A percentile compares a stretch with the other conserved stretches of the same genome.
Conservation (phyloP, 2,888 invertebrate genomes). For the Baccha elongata region DNA sequence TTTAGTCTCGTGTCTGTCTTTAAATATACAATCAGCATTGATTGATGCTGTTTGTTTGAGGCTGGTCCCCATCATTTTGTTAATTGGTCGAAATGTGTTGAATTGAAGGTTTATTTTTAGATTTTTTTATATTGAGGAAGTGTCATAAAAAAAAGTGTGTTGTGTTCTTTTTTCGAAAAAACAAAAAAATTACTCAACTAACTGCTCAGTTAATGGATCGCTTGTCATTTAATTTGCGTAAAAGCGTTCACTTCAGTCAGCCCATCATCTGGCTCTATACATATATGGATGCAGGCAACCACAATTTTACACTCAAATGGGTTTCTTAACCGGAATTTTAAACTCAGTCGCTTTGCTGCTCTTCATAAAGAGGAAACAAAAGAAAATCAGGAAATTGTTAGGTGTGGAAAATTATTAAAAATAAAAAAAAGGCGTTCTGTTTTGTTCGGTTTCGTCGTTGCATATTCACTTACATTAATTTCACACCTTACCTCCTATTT, state of each 20-base stretch:
- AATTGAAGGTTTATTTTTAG: neutral
- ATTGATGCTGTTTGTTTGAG: slow-evolving; percentile 1
- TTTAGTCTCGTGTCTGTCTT: slow-evolving; percentile 7
- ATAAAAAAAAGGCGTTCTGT: neutral
- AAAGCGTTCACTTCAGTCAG: slow-evolving; percentile 14
- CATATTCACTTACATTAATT: slow-evolving; percentile 18
- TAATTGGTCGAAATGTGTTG: slow-evolving; percentile 23
- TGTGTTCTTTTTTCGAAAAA: slow-evolving; percentile 2
- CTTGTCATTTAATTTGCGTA: slow-evolving; percentile 40
- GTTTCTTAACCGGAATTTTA: slow-evolving; percentile 30
- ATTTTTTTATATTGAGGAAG: slow-evolving; percentile 19
- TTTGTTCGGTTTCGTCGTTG: neutral
- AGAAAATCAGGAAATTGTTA: slow-evolving; percentile 25
- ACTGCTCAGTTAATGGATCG: slow-evolving; percentile 21
- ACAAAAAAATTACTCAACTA: neutral
- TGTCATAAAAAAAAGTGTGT: slow-evolving; percentile 11
- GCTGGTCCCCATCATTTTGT: neutral
- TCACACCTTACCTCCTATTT: slow-evolving; percentile 7
- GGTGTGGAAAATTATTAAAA: slow-evolving; percentile 17
- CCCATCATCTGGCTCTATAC: neutral
- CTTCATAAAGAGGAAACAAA: neutral
- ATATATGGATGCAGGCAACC: neutral
- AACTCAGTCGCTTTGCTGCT: neutral
- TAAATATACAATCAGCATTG: neutral
- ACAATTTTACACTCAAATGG: slow-evolving; percentile 21